These are phyloP conservation scores for Exaiptasia diaphana DNA, from an alignment of 64 coral and sea anemone genomes.

Conservation along the genomic window DNA sequence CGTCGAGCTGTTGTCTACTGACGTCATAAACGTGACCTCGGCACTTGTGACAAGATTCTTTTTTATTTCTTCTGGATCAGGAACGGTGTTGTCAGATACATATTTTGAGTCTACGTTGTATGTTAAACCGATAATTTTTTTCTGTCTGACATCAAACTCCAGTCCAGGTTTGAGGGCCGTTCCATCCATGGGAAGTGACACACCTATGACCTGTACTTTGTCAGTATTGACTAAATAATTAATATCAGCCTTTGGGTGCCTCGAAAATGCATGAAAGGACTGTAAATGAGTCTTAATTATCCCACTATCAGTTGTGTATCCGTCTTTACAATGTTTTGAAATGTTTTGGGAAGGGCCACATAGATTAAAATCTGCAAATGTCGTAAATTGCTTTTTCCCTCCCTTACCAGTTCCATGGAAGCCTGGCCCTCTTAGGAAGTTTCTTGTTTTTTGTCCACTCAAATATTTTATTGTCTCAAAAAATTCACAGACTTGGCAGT, in stretches of 20 bases:
- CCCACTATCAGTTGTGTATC: slow-evolving; percentile 55
- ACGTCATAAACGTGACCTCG: slow-evolving; percentile 48
- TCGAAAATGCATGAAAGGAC: slow-evolving; percentile 25
- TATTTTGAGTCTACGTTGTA: slow-evolving; percentile 56
- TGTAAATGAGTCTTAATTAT: slow-evolving; percentile 54
- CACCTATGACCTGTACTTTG: slow-evolving; percentile 36
- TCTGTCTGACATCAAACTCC: slow-evolving; percentile 57
- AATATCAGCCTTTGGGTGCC: slow-evolving; percentile 39
- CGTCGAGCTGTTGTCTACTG: slow-evolving; percentile 55
- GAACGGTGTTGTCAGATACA: slow-evolving; percentile 55
- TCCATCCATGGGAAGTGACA: slow-evolving; percentile 47
- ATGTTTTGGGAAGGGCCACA: too few species aligned
- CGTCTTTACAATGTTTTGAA: slow-evolving; percentile 32
- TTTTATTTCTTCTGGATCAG: slow-evolving; percentile 60
- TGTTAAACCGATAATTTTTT: slow-evolving; percentile 54
- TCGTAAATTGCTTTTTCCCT: too few species aligned
- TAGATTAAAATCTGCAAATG: too few species aligned
- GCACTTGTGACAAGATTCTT: slow-evolving; percentile 26
- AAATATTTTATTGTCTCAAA: too few species aligned
- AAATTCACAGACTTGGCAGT: too few species aligned
- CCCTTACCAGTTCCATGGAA: too few species aligned
- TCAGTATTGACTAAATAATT: slow-evolving; percentile 27
- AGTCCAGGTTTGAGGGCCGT: slow-evolving; percentile 57
- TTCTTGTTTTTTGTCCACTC: too few species aligned
- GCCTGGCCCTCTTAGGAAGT: too few species aligned